Base-by-base conservation (phyloP, 1,140 invertebrate species). In the Dendroctonus ponderosae region DNA sequence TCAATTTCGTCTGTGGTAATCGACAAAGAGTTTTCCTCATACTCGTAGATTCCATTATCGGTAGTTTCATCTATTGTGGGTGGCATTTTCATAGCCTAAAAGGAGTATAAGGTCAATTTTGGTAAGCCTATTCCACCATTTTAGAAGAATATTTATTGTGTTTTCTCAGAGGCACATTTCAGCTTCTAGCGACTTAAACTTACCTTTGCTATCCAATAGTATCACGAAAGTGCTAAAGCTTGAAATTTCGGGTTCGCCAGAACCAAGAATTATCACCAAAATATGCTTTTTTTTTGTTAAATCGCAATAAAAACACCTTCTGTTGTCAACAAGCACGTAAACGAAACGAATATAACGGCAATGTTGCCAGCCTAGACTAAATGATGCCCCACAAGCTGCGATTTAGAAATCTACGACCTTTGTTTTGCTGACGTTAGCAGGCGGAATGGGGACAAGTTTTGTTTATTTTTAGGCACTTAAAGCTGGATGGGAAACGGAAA, bases 71-170 rank as follows among this genome's bases (percentile, higher is more conserved):
- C 77, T 42, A 70, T 80, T 14, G 66, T 48, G 39, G 66, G 66
- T 71, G 82, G 82, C 73, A 84, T 83, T 82, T 84, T 84, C 82
- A 84, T 84, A 80, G 80, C 83, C 81, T 82, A 80, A 76, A 71
- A 69, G 26, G 39, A 14, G 26, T 44, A 44, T 57, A 66, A 56
- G 57, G 65, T 66, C 65, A 66, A 57, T 44, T 48, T 66, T 60
- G 48, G 57, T 42, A 39, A 66, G 42, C 48, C 48, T 60, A 66
- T 60, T 60, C 53, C 57, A 37, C 42, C 62, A 52, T 53, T 64
- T 62, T 44, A 44, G 7, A n/a, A 5, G 40, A 64, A 38, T 5
- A 9, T 11, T 6, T 54, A 54, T 12, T 48, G 12, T 46, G 43
- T 56, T 41, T 37, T 64, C 12, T 5, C 26, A 44, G 26, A 12